Evolutionary conservation across 1,140 invertebrate species (phyloP).

Genomic region (Amyelois transitella): DNA sequence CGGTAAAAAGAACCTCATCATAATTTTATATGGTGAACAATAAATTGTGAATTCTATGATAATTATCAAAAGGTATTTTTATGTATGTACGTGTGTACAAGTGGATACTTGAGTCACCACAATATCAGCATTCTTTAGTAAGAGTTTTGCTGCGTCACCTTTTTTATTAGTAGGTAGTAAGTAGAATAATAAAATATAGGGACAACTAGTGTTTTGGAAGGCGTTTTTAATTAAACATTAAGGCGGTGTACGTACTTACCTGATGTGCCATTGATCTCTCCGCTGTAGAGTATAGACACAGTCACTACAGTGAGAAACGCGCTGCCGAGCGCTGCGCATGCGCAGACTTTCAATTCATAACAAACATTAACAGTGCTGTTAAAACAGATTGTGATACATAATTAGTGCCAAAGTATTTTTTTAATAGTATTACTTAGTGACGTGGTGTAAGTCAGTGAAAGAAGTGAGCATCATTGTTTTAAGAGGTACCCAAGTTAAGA

Average conservation of each 20-base stretch:
- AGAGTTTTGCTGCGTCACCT: too few species aligned
- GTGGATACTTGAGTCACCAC: too few species aligned
- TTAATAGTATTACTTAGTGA: conserved; percentile 2
- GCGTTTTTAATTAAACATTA: not conserved
- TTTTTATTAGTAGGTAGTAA: too few species aligned
- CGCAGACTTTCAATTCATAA: conserved; percentile 23
- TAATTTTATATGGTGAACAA: too few species aligned
- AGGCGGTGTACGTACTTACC: not conserved
- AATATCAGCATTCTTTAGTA: too few species aligned
- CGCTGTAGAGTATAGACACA: not conserved
- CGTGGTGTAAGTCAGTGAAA: conserved; percentile 18
- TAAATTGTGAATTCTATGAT: too few species aligned
- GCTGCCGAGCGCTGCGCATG: conserved; percentile 56
- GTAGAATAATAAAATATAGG: too few species aligned
- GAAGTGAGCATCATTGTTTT: conserved; percentile 1
- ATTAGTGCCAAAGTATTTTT: conserved; percentile 34
- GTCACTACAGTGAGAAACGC: conserved; percentile 42
- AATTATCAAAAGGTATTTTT: too few species aligned
- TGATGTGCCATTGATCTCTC: not conserved
- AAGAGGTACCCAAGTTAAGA: too few species aligned
- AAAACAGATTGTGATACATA: conserved; percentile 20
- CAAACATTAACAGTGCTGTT: not conserved
- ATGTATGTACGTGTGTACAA: too few species aligned
- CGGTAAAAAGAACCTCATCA: too few species aligned
- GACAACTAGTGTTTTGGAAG: not conserved